Conservation (phyloP, 2,797 vertebrate genomes). For the Coluber constrictor region DNA sequence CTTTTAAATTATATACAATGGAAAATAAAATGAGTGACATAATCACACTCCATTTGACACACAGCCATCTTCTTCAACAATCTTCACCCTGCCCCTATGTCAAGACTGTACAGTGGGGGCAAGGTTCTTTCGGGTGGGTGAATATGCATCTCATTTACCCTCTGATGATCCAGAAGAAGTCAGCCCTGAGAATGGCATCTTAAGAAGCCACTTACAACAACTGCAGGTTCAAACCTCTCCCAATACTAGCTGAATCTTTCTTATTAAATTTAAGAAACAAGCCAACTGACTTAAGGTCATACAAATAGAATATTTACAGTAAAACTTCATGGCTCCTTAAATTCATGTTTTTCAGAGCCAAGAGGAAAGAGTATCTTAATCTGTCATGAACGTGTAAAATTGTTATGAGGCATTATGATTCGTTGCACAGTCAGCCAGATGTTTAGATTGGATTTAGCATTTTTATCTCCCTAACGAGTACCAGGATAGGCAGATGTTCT, state of each 20-base stretch:
- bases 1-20: constrained; percentile 66
- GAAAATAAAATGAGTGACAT: constrained; percentile 67
- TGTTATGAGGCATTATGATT: background rate
- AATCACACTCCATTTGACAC: constrained; percentile 67
- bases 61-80: constrained; percentile 58
- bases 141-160: constrained; percentile 41
- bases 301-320: constrained; percentile 46
- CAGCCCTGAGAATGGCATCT: constrained; percentile 21
- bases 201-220: constrained; percentile 42
- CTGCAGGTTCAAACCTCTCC: constrained; percentile 38
- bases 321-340: constrained; percentile 23
- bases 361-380: background rate
- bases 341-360: constrained; percentile 22
- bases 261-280: constrained; percentile 39
- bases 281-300: constrained; percentile 37
- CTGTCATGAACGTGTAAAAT: background rate
- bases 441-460: background rate
- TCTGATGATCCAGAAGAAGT: constrained; percentile 34
- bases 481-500: background rate
- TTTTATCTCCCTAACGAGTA: background rate
- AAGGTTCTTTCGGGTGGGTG: constrained; percentile 12
- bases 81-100: constrained; percentile 60
- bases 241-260: constrained; percentile 50
- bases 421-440: background rate
- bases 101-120: constrained; percentile 50